Conservation (phyloP, 2,797 vertebrate genomes). For the Chaetodon trifasciatus region DNA sequence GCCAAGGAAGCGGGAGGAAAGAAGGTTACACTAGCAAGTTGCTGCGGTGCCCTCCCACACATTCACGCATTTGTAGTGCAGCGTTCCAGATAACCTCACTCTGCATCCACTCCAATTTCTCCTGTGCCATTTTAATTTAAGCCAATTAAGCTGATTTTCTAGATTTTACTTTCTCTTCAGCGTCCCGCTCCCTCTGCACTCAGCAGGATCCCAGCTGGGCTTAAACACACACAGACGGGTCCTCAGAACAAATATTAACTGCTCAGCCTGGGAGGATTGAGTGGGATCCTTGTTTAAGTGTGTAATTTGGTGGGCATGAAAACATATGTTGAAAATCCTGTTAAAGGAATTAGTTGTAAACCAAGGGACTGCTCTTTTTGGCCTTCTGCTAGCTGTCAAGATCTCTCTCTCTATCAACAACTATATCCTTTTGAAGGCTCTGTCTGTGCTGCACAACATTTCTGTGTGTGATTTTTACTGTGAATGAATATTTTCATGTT, state of each 20-base stretch:
- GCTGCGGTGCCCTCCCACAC: slow-evolving; percentile 39
- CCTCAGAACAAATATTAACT: slow-evolving; percentile 84
- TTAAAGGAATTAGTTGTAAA: slow-evolving; percentile 75
- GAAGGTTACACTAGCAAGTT: slow-evolving; percentile 47
- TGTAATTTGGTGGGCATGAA: slow-evolving; percentile 69
- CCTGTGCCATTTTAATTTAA: slow-evolving; percentile 76
- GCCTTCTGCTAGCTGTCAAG: slow-evolving; percentile 28
- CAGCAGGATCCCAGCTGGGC: slow-evolving; percentile 79
- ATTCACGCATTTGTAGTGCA: slow-evolving; percentile 39
- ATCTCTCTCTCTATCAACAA: slow-evolving; percentile 52
- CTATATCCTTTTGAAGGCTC: not conserved
- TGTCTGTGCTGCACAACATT: not conserved
- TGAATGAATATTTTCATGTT: not conserved
- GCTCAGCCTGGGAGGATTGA: slow-evolving; percentile 68
- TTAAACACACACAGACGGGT: slow-evolving; percentile 83
- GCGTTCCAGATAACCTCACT: slow-evolving; percentile 69
- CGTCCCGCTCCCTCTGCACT: slow-evolving; percentile 53
- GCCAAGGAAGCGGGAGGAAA: slow-evolving; percentile 56
- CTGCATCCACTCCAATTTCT: slow-evolving; percentile 66
- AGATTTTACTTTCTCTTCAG: slow-evolving; percentile 73
- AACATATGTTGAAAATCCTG: slow-evolving; percentile 82
- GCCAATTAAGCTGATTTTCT: slow-evolving; percentile 81
- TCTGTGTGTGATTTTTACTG: not conserved
- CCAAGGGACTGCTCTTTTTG: slow-evolving; percentile 36
- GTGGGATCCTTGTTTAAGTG: slow-evolving; percentile 71